A percentile compares a stretch with the other conserved stretches of the same genome.
Conservation (phyloP, 1,140 invertebrate genomes). For the Laodelphax striatellus region DNA sequence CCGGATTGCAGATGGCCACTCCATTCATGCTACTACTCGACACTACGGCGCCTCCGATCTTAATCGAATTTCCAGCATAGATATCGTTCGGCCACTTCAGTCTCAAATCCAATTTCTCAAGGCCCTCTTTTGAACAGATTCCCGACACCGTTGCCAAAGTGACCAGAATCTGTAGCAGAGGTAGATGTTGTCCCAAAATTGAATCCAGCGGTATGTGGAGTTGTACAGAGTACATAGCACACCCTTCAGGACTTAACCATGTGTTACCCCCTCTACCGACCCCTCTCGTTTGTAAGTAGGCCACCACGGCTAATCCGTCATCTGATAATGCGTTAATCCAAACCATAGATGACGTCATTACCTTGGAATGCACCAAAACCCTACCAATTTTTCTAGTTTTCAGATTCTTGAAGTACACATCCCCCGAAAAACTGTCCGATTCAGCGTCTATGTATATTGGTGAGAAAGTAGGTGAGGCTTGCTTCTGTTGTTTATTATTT, state of each 20-base stretch:
- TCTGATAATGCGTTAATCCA: constrained; percentile 44
- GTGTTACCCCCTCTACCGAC: constrained; percentile 66
- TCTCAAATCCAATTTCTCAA: constrained; percentile 54
- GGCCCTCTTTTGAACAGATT: constrained; percentile 50
- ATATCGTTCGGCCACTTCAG: constrained; percentile 98
- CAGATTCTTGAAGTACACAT: constrained; percentile 46
- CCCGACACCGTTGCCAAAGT: constrained; percentile 70
- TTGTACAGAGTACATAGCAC: constrained; percentile 83
- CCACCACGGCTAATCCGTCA: constrained; percentile 70
- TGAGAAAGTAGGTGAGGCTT: too few relatives aligned
- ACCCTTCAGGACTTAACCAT: constrained; percentile 86
- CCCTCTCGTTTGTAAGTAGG: constrained; percentile 61
- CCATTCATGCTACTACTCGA: constrained; percentile 49
- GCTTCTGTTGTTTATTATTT: too few relatives aligned
- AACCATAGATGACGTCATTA: constrained; percentile 68
- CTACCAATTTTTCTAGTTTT: constrained; percentile 62
- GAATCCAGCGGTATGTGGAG: constrained; percentile 54
- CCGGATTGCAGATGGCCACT: constrained; percentile 53
- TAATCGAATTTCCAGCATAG: constrained; percentile 51
- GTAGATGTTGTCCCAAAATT: constrained; percentile 51
- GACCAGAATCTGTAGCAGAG: constrained; percentile 76
- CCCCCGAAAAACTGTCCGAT: too few relatives aligned
- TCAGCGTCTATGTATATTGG: too few relatives aligned
- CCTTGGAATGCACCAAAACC: constrained; percentile 69
- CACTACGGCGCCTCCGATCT: constrained; percentile 82